Conservation (phyloP, 2,888 invertebrate genomes). For the Limnephilus lunatus region DNA sequence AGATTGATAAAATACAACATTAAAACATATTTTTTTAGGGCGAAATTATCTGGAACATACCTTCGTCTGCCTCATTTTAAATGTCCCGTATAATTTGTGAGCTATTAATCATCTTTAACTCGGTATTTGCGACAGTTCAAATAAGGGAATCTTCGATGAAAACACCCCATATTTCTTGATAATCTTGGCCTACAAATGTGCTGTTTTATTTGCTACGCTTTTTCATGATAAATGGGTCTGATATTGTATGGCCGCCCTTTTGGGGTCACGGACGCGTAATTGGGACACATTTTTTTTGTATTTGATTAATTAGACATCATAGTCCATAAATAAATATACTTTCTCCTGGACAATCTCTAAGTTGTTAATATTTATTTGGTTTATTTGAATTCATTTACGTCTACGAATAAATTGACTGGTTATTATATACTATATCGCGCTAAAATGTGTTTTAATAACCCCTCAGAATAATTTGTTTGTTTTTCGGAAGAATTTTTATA, state of each 20-base stretch:
- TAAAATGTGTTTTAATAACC: too few species aligned
- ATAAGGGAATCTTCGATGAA: background rate
- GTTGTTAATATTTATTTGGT: background rate
- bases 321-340: too few species aligned
- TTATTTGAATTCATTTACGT: too few species aligned
- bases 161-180: background rate
- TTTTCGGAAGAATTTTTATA: too few species aligned
- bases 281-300: background rate
- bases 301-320: background rate
- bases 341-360: background rate
- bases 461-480: too few species aligned
- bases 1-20: background rate
- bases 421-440: background rate
- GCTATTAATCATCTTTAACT: background rate
- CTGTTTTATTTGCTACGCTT: background rate
- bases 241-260: background rate
- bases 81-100: background rate
- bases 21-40: background rate
- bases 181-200: conserved; percentile 2
- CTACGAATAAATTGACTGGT: background rate
- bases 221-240: background rate
- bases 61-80: background rate
- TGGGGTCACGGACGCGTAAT: background rate
- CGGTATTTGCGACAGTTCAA: background rate
- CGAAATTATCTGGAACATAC: background rate